These are phyloP conservation scores for Proisotoma minuta DNA, from an alignment of 2,888 invertebrate genomes.

Conservation along the genomic window DNA sequence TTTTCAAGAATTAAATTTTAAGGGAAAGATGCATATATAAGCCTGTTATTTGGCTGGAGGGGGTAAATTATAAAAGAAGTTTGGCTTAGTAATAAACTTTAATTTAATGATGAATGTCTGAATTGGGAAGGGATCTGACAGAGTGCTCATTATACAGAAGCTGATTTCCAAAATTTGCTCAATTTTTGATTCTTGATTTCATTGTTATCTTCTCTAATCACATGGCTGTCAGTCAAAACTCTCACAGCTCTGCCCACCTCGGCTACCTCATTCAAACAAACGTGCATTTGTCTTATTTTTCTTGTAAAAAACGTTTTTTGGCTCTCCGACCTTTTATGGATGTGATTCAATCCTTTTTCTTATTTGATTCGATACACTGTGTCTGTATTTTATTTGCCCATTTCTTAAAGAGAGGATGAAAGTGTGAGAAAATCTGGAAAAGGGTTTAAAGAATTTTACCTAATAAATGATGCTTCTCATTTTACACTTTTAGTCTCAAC, in stretches of 20 bases:
- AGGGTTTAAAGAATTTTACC: neutral
- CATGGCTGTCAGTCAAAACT: neutral
- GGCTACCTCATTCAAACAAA: neutral
- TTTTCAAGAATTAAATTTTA: neutral
- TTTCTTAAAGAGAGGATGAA: neutral
- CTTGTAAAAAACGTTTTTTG: neutral
- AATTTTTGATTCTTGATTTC: slow-evolving; percentile 10
- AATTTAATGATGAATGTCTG: slow-evolving; percentile 17
- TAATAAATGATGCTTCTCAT: neutral
- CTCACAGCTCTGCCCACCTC: slow-evolving; percentile 9
- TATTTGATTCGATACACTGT: neutral
- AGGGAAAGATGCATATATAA: neutral
- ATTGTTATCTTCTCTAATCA: slow-evolving; percentile 10
- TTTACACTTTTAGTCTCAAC: slow-evolving; percentile 3
- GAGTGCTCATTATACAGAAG: slow-evolving; percentile 15
- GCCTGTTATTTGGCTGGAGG: neutral
- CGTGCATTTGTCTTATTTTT: neutral
- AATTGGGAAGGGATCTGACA: slow-evolving; percentile 15
- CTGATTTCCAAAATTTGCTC: slow-evolving; percentile 6
- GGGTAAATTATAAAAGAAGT: neutral
- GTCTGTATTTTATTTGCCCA: no score
- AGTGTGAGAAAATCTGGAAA: slow-evolving; percentile 1
- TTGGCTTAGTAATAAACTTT: slow-evolving; percentile 1
- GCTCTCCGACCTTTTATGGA: neutral
- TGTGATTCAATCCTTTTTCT: neutral